These are phyloP conservation scores for Caenorhabditis angaria DNA, from an alignment of 2,888 invertebrate genomes.

Conservation along the genomic window DNA sequence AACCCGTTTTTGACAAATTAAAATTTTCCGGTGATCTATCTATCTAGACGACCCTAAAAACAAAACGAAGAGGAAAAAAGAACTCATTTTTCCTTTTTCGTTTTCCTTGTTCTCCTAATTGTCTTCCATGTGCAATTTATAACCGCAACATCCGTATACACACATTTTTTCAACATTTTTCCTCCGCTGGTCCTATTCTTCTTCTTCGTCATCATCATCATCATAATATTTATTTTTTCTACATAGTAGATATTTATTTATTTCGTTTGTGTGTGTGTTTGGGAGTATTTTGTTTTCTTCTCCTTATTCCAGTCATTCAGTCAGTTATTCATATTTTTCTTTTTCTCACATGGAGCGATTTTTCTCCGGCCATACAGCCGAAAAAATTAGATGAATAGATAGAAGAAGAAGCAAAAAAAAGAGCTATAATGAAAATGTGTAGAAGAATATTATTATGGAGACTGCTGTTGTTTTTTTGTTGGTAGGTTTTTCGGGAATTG, in stretches of 20 bases:
- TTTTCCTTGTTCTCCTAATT: background rate
- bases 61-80: background rate
- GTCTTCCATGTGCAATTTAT: background rate
- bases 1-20: constrained; percentile 1
- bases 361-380: too few relatives aligned
- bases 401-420: background rate
- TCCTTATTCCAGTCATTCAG: background rate
- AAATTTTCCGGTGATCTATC: background rate
- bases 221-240: background rate
- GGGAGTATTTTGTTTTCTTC: background rate
- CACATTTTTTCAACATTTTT: background rate
- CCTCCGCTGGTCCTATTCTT: background rate
- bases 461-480: background rate
- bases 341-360: too few relatives aligned
- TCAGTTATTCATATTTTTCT: too few relatives aligned
- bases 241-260: background rate
- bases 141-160: background rate
- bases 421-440: background rate
- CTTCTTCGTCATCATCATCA: background rate
- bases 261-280: background rate
- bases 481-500: too few relatives aligned
- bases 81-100: background rate
- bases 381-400: background rate
- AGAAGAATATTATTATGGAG: background rate
- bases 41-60: too few relatives aligned